Base-by-base conservation (phyloP, 2,113 vertebrate species). In the Oophaga pumilio region DNA sequence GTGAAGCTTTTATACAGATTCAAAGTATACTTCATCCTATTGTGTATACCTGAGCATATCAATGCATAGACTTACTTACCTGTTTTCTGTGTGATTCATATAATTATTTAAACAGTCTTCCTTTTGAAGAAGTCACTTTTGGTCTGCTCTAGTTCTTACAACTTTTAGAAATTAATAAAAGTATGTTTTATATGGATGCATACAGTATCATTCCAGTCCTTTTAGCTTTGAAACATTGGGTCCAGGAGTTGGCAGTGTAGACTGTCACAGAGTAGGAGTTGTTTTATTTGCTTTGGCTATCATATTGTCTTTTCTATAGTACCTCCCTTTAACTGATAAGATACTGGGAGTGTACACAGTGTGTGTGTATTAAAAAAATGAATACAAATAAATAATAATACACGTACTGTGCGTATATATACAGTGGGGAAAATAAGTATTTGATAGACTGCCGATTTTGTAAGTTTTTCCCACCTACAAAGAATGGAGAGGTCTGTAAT, bases 211-310 rank as follows among this genome's bases (percentile, higher is more conserved):
- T 15, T 60, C 22, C 53, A 60, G 17, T 49, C 59, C 28, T 33
- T 43, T 49, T 57, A 68, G 69, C 74, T 26, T 0, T 10, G 43
- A n/a, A 52, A 56, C 43, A 68, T 53, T 85, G n/a, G 69, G 81
- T 82, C 26, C 68, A 71, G 13, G 66, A 71, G 18, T 12, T 86
- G 60, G 66, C 52, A 73, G 13, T 11, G 18, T 24, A 57, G 28
- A 17, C 11, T 71, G 24, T 33, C 53, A n/a, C 24, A 71, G 26
- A 69, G 9, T 11, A 50, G 20, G 73, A 85, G 33, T n/a, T 18
- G 52, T 56, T 24, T n/a, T 73, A 43, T 82, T 87, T 81, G 53
- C 28, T 57, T 82, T 87, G 52, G 77, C 43, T 49, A 12, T 71
- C 17, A 33, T n/a, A 59, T 60, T 26, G 76, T 53, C 33, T 76